Evolutionary conservation across 2,113 vertebrate species (phyloP).

Genomic region (Amphiprion ocellaris): DNA sequence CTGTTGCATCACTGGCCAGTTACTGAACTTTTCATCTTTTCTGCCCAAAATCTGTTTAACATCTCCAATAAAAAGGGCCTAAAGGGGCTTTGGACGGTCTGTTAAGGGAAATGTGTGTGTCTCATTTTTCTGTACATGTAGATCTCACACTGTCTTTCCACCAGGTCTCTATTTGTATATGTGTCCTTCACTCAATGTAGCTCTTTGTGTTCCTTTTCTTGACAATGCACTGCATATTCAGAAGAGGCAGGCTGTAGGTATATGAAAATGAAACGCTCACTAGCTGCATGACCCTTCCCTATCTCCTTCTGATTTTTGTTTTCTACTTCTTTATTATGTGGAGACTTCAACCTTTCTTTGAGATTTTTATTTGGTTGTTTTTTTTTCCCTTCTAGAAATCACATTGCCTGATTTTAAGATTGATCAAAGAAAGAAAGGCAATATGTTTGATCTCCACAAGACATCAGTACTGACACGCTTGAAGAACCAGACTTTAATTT

Average conservation of each 20-base stretch:
- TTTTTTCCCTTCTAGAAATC: conserved; percentile 18
- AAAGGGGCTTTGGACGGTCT: conserved; percentile 58
- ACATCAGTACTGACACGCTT: conserved; percentile 37
- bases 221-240: conserved; percentile 81
- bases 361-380: conserved; percentile 1
- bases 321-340: conserved; percentile 33
- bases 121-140: conserved; percentile 65
- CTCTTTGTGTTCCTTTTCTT: conserved; percentile 83
- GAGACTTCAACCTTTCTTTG: conserved; percentile 52
- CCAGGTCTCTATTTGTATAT: conserved; percentile 71
- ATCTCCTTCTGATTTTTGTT: conserved; percentile 20
- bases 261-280: conserved; percentile 61
- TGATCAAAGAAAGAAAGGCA: conserved; percentile 45
- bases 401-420: conserved; percentile 36
- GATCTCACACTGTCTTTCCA: conserved; percentile 75
- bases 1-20: neutral
- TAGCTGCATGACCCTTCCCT: conserved; percentile 78
- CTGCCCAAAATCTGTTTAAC: neutral
- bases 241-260: conserved; percentile 79
- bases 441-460: conserved; percentile 51
- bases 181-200: conserved; percentile 83
- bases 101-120: conserved; percentile 36
- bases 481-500: conserved; percentile 49
- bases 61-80: neutral
- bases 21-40: neutral